Conservation (phyloP, 2,113 vertebrate genomes). For the Manacus vitellinus region DNA sequence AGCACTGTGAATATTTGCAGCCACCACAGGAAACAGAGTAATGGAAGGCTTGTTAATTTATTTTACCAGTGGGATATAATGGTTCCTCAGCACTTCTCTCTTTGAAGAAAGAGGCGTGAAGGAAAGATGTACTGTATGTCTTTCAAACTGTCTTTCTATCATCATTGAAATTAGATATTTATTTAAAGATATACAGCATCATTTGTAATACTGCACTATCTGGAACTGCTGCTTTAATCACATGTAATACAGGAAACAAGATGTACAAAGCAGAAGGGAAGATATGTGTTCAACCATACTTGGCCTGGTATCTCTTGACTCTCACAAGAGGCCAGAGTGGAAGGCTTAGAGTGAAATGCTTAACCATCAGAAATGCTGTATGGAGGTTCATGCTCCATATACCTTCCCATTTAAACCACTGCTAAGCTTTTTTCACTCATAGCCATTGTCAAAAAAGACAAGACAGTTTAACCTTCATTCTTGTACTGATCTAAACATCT, state of each 20-base stretch:
- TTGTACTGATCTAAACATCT: neutral
- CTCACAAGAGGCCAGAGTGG: neutral
- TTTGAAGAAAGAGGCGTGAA: neutral
- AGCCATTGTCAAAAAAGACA: neutral
- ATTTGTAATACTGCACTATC: neutral
- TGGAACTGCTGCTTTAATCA: neutral
- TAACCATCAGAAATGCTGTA: neutral
- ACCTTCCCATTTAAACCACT: neutral
- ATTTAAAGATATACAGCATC: neutral
- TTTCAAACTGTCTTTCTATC: neutral
- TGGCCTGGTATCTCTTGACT: neutral
- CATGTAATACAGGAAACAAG: neutral
- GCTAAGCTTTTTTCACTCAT: neutral
- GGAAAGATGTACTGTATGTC: neutral
- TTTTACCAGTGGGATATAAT: neutral
- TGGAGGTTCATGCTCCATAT: neutral
- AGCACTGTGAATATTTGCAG: constrained; percentile 1
- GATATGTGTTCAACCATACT: neutral
- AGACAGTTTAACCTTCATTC: neutral
- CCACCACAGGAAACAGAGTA: neutral
- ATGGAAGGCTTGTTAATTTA: neutral
- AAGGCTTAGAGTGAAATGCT: neutral
- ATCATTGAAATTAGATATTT: neutral
- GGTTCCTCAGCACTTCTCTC: neutral
- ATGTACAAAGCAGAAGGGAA: neutral